Evolutionary conservation across 2,888 invertebrate genomes (phyloP), one percentile per base, ranked within the genome.

Genomic region (Rhamphomyia laevipes): DNA sequence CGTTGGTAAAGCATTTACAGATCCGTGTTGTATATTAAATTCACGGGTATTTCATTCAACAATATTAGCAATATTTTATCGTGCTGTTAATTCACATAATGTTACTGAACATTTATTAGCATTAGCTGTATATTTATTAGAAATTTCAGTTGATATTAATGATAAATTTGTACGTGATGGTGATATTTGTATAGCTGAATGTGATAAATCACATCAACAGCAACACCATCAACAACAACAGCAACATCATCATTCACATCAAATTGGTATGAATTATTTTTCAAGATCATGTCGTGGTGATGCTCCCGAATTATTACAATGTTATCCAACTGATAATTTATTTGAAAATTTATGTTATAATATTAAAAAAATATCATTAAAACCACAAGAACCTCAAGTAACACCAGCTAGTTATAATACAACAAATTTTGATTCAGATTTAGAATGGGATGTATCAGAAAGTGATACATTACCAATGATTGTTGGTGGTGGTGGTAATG

Each of bases 41-140:
- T 70, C 68, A 2, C 63, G 68, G 9, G 63, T 69, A 45, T 68
- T 71, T 51, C 71, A 71, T 54, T 65, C 71, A n/a, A 66, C 67
- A 17, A 77, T 89, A 52, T 81, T 94, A 59, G 81, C 82, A 51
- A 86, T 92, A 59, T 76, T 94, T 53, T 86, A 86, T 70, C 86
- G 91, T 64, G 88, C 89, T 51, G 83, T 89, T 46, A 80, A 82
- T 63, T 81, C 81, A 13, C 76, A 78, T 53, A 77, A 77, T 57
- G 77, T 87, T 21, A 85, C 90, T 43, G 95, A 96, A 70, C 90
- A 92, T 68, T 81, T 92, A 59, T 77, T 94, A 59, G 89, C 92
- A 47, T 73, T 94, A 51, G 81, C 87, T 45, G 76, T 94, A 15
- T 93, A 90, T 68, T 77, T 96, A 50, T 73, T 96, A 53, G 88